These are phyloP conservation scores for Ptyas mucosa DNA, from an alignment of 2,113 vertebrate species.

Conservation along the genomic window DNA sequence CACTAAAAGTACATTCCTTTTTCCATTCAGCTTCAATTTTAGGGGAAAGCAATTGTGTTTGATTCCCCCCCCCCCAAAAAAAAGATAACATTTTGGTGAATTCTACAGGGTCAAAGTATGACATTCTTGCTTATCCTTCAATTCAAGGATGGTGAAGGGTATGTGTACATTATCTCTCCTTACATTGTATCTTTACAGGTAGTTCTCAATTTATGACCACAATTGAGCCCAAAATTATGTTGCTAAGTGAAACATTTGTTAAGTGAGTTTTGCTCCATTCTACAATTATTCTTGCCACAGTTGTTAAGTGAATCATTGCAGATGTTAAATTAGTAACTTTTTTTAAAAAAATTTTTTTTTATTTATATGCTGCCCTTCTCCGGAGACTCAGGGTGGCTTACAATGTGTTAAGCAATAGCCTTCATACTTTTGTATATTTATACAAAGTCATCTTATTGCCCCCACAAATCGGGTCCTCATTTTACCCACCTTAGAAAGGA, in stretches of 20 bases:
- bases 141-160: neutral
- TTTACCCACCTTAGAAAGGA: too few species aligned
- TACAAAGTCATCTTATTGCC: too few species aligned
- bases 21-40: neutral
- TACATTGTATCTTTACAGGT: neutral
- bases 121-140: neutral
- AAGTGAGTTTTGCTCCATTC: neutral
- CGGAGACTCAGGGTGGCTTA: too few species aligned
- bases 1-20: neutral
- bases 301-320: neutral
- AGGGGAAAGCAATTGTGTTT: neutral
- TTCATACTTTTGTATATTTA: too few species aligned
- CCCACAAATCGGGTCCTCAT: too few species aligned
- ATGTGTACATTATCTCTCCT: neutral
- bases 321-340: neutral
- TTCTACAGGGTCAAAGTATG: neutral
- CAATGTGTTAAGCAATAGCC: too few species aligned
- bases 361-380: too few species aligned
- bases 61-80: neutral
- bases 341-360: too few species aligned
- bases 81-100: neutral
- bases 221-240: neutral
- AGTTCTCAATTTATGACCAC: neutral
- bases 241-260: neutral
- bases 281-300: neutral